Evolutionary conservation across 2,113 vertebrate species (phyloP).

Genomic region (Brienomyrus brachyistius): DNA sequence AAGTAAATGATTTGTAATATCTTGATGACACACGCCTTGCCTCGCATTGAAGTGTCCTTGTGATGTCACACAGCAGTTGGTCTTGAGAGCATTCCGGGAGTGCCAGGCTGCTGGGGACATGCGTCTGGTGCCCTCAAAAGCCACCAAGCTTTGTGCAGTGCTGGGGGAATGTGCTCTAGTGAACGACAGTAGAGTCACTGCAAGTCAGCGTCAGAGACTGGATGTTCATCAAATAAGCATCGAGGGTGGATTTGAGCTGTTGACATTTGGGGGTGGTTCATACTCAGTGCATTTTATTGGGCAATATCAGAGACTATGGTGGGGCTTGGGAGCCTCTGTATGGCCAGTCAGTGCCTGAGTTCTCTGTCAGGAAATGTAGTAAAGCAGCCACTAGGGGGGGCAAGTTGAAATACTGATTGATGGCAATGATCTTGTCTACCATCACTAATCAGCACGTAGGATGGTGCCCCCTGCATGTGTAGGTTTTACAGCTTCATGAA

Average conservation of each 20-base stretch:
- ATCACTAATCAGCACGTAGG: background rate
- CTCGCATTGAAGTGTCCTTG: background rate
- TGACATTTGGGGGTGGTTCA: background rate
- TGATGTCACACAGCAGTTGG: background rate
- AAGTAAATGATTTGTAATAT: constrained; percentile 43
- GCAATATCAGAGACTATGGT: background rate
- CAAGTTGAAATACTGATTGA: background rate
- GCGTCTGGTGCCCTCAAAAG: background rate
- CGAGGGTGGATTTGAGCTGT: background rate
- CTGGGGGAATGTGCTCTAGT: background rate
- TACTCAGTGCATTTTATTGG: background rate
- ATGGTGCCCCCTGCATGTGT: background rate
- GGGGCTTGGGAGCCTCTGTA: background rate
- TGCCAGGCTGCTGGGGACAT: background rate
- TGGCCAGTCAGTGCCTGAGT: background rate
- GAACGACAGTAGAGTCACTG: background rate
- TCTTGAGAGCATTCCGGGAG: background rate
- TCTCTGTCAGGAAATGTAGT: background rate
- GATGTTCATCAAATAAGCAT: background rate
- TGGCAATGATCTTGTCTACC: background rate
- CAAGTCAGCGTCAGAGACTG: background rate
- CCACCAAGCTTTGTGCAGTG: background rate
- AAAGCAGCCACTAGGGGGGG: background rate
- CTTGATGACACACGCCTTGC: background rate
- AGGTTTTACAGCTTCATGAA: too few species aligned